A percentile compares a stretch with the other conserved stretches of the same genome.
phyloP scores from a whole-genome alignment of 2,113 vertebrate species.

The Casuarius casuarius region DNA sequence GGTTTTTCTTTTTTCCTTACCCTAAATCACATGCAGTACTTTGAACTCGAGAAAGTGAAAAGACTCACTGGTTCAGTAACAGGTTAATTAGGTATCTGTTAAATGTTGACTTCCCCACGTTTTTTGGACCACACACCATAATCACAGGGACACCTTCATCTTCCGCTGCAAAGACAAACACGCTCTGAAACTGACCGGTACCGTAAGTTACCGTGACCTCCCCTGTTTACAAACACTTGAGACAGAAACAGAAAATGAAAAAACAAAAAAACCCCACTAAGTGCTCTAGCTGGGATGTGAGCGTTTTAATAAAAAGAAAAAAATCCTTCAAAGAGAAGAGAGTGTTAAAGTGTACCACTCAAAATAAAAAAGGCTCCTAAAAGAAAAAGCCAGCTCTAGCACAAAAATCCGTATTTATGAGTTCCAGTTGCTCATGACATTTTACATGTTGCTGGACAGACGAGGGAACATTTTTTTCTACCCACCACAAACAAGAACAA shows the following conservation, averaged over 20 bases:
- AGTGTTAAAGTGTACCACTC: fast-evolving
- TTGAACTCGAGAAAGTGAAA: fast-evolving
- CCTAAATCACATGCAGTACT: background rate
- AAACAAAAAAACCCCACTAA: no score
- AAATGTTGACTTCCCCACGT: conserved; percentile 92
- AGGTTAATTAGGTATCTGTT: conserved; percentile 90
- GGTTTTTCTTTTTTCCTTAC: background rate
- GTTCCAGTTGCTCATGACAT: fast-evolving
- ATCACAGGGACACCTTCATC: conserved; percentile 86
- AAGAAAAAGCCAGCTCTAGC: background rate
- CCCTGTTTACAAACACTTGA: fast-evolving
- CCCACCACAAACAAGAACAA: no score
- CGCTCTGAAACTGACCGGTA: fast-evolving
- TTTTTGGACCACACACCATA: conserved; percentile 89
- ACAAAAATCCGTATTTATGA: fast-evolving
- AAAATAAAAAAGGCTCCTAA: background rate
- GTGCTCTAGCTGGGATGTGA: fast-evolving
- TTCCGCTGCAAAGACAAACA: conserved; percentile 78
- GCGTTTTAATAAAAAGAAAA: fast-evolving
- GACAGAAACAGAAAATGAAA: no score
- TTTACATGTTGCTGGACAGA: fast-evolving
- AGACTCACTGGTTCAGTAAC: conserved; percentile 88
- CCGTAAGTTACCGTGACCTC: background rate
- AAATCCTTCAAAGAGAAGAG: fast-evolving
- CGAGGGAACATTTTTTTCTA: fast-evolving